Evolutionary conservation across 2,113 vertebrate species (phyloP).

Genomic region (Sula dactylatra): DNA sequence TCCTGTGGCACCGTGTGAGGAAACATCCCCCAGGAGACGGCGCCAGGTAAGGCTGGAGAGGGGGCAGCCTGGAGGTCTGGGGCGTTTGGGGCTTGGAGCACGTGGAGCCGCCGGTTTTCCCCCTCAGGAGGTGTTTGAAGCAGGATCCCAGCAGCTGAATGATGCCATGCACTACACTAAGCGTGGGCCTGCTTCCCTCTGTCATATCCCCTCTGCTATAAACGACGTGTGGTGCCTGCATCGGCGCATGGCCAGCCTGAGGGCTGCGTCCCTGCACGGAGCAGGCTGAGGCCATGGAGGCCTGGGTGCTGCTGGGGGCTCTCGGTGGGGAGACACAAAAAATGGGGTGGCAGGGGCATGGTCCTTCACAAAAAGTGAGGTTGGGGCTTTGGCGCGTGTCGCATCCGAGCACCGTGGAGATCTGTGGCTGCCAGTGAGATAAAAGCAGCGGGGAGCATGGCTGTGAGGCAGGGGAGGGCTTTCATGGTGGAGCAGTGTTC

Average conservation of each 20-base stretch:
- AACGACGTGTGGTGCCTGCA: rapidly evolving
- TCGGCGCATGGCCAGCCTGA: rapidly evolving
- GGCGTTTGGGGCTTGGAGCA: neutral
- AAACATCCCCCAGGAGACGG: neutral
- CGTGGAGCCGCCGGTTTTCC: rapidly evolving
- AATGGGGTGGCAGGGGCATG: rapidly evolving
- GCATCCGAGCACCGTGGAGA: neutral
- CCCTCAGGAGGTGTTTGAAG: neutral
- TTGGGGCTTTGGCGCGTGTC: neutral
- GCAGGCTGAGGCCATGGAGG: neutral
- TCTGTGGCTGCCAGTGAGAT: neutral
- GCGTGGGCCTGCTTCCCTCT: neutral
- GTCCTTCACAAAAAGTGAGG: neutral
- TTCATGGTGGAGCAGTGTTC: neutral
- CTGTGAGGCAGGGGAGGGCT: neutral
- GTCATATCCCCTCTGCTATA: neutral
- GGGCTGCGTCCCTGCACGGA: neutral
- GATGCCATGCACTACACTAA: neutral
- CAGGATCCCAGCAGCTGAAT: neutral
- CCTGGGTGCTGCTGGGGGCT: neutral
- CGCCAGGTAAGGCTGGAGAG: neutral
- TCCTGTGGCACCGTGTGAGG: neutral
- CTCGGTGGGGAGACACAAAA: neutral
- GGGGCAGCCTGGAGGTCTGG: neutral
- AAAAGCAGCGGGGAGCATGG: neutral